phyloP scores from a whole-genome alignment of 2,797 vertebrate species.

The Spinus pinus region DNA sequence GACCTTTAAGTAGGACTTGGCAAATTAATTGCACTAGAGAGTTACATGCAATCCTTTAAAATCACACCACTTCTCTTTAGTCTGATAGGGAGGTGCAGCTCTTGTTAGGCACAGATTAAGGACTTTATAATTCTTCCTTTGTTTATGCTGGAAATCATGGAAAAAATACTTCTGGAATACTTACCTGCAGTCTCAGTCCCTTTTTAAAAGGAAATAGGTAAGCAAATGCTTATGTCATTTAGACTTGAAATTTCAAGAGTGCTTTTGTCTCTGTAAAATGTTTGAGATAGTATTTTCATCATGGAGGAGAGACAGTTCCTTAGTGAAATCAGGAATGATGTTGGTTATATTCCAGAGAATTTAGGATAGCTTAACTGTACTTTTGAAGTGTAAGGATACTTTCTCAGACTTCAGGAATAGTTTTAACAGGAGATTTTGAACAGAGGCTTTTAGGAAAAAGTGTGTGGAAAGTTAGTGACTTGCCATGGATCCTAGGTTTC shows the following conservation, averaged over 20 bases:
- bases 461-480: conserved; percentile 1
- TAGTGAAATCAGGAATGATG: neutral
- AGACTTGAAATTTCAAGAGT: neutral
- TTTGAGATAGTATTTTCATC: neutral
- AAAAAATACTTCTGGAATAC: neutral
- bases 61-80: neutral
- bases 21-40: conserved; percentile 21
- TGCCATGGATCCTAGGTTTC: neutral
- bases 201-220: neutral
- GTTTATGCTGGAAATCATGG: neutral
- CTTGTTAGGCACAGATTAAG: neutral
- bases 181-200: neutral
- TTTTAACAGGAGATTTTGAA: neutral
- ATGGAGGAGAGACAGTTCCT: neutral
- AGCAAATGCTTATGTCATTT: neutral
- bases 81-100: neutral
- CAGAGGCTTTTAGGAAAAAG: conserved; percentile 18
- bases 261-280: neutral
- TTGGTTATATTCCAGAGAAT: neutral
- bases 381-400: neutral
- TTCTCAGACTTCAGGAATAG: conserved; percentile 6
- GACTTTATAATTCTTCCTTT: neutral
- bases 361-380: neutral
- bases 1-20: conserved; percentile 40
- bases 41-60: neutral